phyloP scores from a whole-genome alignment of 2,113 vertebrate species.

The Eptesicus fuscus region DNA sequence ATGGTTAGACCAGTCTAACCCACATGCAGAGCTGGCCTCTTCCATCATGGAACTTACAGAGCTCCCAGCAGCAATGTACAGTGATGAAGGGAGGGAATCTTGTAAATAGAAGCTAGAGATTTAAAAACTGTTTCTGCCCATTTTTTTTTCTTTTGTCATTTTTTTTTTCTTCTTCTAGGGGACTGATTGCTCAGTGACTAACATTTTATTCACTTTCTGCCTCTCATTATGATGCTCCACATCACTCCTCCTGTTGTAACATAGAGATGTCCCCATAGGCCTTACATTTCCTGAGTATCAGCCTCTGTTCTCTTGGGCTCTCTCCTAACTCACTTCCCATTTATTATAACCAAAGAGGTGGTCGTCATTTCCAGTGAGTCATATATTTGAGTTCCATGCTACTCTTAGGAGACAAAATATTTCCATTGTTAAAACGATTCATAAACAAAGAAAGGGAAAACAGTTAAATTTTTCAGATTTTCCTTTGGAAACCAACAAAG shows the following conservation, averaged over 20 bases:
- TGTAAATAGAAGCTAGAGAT: conserved; percentile 6
- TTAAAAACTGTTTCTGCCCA: not conserved
- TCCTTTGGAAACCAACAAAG: conserved; percentile 61
- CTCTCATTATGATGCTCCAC: conserved; percentile 19
- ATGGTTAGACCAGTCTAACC: not conserved
- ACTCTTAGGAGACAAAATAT: conserved; percentile 64
- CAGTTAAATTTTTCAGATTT: conserved; percentile 58
- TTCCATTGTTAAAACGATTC: conserved; percentile 58
- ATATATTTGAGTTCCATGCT: conserved; percentile 44
- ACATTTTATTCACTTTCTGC: conserved; percentile 49
- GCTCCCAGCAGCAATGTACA: not conserved
- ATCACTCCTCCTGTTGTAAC: not conserved
- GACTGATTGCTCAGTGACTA: not conserved
- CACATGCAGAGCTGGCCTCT: not conserved
- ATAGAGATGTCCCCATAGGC: not conserved
- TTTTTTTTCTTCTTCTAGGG: not conserved
- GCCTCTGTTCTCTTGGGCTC: conserved; percentile 37
- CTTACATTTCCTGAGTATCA: conserved; percentile 38
- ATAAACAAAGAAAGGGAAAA: conserved; percentile 56
- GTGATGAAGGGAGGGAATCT: not conserved
- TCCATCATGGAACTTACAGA: not conserved
- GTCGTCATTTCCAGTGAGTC: conserved; percentile 57
- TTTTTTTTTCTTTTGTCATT: conserved; percentile 26
- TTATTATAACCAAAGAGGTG: conserved; percentile 36
- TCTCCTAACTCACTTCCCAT: conserved; percentile 42